A percentile compares a stretch with the other conserved stretches of the same genome.
Conservation (phyloP, 2,113 vertebrate species). For the Vulpes lagopus region DNA sequence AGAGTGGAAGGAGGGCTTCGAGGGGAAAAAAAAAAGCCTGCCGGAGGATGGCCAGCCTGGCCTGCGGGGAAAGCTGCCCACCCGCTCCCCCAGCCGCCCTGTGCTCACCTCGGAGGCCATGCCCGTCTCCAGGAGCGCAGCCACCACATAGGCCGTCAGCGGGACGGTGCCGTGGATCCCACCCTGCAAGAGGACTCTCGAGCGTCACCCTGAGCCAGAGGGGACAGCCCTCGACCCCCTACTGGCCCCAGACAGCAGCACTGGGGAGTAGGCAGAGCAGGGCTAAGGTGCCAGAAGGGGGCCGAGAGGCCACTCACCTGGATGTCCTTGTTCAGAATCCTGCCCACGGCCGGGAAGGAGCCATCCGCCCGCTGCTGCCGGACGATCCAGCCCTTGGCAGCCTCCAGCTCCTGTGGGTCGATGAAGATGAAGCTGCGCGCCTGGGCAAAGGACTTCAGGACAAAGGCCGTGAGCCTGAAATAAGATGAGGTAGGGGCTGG, state of each 20-base stretch:
- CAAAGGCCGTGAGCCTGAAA: conserved; percentile 96
- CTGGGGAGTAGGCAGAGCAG: background rate
- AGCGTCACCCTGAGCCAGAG: background rate
- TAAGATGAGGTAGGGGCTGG: background rate
- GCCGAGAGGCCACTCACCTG: conserved; percentile 88
- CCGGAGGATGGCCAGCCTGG: background rate
- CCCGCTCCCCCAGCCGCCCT: accelerated
- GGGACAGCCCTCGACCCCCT: background rate
- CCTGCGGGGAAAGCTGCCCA: accelerated
- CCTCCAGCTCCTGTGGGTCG: conserved; percentile 92
- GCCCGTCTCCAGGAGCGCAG: conserved; percentile 94
- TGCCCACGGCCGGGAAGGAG: conserved; percentile 94
- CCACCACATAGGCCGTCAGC: conserved; percentile 94
- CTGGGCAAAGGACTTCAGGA: conserved; percentile 96
- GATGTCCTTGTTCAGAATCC: conserved; percentile 96
- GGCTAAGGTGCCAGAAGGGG: background rate
- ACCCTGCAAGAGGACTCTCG: conserved; percentile 87
- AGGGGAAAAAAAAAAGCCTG: background rate
- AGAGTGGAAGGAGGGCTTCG: background rate
- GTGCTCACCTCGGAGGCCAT: conserved; percentile 91
- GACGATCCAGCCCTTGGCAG: conserved; percentile 95
- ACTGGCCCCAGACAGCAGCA: background rate
- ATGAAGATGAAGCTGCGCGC: conserved; percentile 97
- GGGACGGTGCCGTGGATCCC: conserved; percentile 95
- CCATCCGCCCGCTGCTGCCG: conserved; percentile 93